Conservation (phyloP, 2,113 vertebrate genomes). For the Recurvirostra avosetta region DNA sequence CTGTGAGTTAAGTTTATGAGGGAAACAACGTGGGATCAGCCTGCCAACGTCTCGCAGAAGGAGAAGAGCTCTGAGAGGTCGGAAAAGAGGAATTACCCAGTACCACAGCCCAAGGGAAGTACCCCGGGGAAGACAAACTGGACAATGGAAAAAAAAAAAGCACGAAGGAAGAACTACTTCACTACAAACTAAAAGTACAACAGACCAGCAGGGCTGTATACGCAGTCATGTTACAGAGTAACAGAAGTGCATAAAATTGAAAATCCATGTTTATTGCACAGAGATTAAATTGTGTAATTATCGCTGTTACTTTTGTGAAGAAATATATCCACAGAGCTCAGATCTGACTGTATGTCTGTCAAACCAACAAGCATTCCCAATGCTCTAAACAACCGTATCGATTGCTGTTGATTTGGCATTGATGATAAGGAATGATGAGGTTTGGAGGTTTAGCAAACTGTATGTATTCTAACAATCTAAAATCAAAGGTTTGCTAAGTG, state of each 20-base stretch:
- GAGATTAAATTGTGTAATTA: background rate
- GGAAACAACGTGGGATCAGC: background rate
- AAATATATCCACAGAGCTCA: background rate
- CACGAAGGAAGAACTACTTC: background rate
- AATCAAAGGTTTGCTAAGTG: background rate
- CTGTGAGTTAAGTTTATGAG: too few species aligned
- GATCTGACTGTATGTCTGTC: rapidly evolving
- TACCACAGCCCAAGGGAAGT: background rate
- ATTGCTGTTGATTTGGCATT: rapidly evolving
- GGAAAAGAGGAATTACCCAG: background rate
- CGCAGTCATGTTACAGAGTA: rapidly evolving
- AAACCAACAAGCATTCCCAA: rapidly evolving
- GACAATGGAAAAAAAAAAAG: too few species aligned
- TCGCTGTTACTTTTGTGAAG: background rate
- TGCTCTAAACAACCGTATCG: rapidly evolving
- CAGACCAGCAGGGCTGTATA: background rate
- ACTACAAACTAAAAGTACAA: background rate
- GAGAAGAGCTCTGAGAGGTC: background rate
- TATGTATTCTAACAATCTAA: background rate
- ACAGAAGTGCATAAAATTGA: background rate
- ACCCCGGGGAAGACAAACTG: background rate
- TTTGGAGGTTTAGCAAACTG: background rate
- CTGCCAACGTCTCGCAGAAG: rapidly evolving
- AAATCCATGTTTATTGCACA: rapidly evolving
- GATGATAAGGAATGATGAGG: rapidly evolving